Evolutionary conservation across 2,888 invertebrate species (phyloP).

Genomic region (Lacanobia wlatinum): DNA sequence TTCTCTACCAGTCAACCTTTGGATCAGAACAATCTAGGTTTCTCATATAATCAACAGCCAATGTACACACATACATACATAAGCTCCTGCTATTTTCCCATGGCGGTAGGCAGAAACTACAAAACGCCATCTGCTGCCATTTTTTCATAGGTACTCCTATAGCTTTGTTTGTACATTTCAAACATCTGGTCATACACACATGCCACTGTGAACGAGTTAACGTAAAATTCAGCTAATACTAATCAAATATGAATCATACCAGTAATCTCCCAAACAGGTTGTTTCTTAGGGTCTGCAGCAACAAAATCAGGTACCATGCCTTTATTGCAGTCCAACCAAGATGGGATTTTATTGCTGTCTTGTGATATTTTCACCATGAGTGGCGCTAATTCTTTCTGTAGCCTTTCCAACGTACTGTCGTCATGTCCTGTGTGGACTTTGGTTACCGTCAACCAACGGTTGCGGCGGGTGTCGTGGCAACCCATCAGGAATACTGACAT

Average conservation of each 20-base stretch:
- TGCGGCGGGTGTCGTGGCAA: conserved; percentile 92
- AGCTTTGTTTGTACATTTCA: not conserved
- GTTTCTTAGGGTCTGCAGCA: conserved; percentile 94
- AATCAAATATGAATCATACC: conserved; percentile 81
- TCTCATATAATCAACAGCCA: too few relatives aligned
- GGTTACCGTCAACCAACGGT: conserved; percentile 96
- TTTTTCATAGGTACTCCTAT: not conserved
- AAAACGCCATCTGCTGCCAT: not conserved
- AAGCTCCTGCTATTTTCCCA: not conserved
- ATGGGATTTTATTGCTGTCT: conserved; percentile 93
- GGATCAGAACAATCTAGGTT: too few relatives aligned
- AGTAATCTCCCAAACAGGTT: conserved; percentile 99
- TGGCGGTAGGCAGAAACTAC: not conserved
- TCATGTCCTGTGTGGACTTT: conserved; percentile 97
- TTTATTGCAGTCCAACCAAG: conserved; percentile 96
- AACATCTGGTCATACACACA: not conserved
- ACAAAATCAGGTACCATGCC: conserved; percentile 97
- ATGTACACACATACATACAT: too few relatives aligned
- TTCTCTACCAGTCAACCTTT: too few relatives aligned
- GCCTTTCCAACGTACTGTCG: conserved; percentile 94
- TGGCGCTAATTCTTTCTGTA: conserved; percentile 92
- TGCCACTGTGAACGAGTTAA: not conserved
- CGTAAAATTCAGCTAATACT: not conserved
- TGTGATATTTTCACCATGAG: conserved; percentile 95
- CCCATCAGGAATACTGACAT: conserved; percentile 99